phyloP scores from a whole-genome alignment of 2,797 vertebrate genomes.

The Cetoscarus ocellatus region DNA sequence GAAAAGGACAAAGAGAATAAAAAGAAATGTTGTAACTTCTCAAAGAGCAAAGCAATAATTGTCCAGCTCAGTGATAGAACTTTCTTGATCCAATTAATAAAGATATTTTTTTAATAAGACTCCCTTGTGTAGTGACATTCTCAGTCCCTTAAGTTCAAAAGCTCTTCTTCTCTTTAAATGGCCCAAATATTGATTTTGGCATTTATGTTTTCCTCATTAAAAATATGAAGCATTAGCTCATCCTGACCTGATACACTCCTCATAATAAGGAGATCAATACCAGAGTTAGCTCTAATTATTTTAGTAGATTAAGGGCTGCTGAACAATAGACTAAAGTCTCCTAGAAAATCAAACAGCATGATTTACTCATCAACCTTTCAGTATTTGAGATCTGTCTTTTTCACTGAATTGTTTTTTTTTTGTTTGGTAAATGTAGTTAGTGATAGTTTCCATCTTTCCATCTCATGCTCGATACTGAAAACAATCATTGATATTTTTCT shows the following conservation, averaged over 20 bases:
- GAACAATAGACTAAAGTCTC: constrained; percentile 6
- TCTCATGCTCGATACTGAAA: too few relatives aligned
- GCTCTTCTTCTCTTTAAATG: constrained; percentile 3
- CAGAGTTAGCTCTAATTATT: neutral
- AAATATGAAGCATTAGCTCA: constrained; percentile 3
- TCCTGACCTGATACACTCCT: neutral
- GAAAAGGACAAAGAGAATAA: too few relatives aligned
- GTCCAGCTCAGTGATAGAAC: too few relatives aligned
- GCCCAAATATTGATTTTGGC: constrained; percentile 13
- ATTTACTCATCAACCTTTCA: neutral
- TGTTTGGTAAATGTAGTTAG: too few relatives aligned
- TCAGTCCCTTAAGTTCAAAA: constrained; percentile 17
- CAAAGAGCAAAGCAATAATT: too few relatives aligned
- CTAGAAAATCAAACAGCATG: neutral
- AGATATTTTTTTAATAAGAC: neutral
- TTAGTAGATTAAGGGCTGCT: neutral
- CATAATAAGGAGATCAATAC: constrained; percentile 24
- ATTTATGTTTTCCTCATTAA: constrained; percentile 22
- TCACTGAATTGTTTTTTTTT: too few relatives aligned
- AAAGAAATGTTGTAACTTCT: too few relatives aligned
- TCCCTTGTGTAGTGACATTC: neutral
- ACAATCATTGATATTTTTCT: too few relatives aligned
- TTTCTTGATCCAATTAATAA: neutral
- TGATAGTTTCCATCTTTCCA: too few relatives aligned
- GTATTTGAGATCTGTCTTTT: neutral